A percentile compares a stretch with the other conserved stretches of the same genome.
Conservation (phyloP, 2,888 invertebrate species). For the Drosophila parthenogenetica region DNA sequence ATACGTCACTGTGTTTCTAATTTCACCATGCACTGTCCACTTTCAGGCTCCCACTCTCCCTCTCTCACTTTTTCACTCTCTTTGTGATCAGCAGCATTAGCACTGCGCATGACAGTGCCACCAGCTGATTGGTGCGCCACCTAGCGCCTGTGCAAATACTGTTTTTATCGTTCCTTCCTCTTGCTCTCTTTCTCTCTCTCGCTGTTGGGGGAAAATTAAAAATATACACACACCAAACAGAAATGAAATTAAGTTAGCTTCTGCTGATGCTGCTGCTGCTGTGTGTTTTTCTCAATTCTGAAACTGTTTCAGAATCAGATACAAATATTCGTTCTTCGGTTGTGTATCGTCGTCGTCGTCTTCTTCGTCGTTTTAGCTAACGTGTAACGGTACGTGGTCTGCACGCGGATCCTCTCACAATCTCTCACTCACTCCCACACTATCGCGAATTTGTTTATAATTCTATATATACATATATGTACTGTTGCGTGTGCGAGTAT, state of each 20-base stretch:
- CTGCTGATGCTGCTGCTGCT: conserved; percentile 15
- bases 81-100: background rate
- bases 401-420: conserved; percentile 34
- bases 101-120: background rate
- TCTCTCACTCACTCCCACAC: conserved; percentile 23
- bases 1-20: background rate
- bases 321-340: conserved; percentile 85
- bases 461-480: conserved; percentile 27
- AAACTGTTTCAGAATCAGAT: conserved; percentile 81
- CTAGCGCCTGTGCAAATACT: conserved; percentile 1
- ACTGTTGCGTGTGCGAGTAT: background rate
- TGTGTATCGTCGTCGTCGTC: conserved; percentile 69
- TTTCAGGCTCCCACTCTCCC: background rate
- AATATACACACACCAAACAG: conserved; percentile 52
- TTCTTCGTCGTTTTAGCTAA: conserved; percentile 41
- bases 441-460: conserved; percentile 75
- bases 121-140: background rate
- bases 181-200: background rate
- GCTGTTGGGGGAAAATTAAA: conserved; percentile 68
- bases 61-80: background rate
- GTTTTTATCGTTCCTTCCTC: background rate
- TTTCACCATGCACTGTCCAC: background rate
- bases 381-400: conserved; percentile 74
- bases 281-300: conserved; percentile 45
- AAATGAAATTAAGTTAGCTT: conserved; percentile 33